phyloP scores from a whole-genome alignment of 2,888 invertebrate genomes.

The Dioctria linearis region DNA sequence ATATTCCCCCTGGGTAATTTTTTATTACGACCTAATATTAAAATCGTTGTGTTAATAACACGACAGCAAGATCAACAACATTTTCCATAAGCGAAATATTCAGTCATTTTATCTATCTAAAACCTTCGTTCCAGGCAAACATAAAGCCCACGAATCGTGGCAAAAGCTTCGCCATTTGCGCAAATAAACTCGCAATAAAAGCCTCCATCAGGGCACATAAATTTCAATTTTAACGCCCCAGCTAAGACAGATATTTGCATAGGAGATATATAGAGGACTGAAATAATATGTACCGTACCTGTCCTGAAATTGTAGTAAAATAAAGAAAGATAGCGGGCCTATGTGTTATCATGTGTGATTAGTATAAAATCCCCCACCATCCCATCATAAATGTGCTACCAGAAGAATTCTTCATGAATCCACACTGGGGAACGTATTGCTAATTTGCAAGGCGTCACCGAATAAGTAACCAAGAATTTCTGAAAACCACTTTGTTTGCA shows the following conservation, averaged over 20 bases:
- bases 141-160: conserved; percentile 16
- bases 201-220: conserved; percentile 50
- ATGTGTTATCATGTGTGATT: conserved; percentile 33
- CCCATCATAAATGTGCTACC: not conserved
- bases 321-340: conserved; percentile 28
- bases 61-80: not conserved
- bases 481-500: conserved; percentile 17
- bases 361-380: conserved; percentile 5
- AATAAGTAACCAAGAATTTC: conserved; percentile 9
- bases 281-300: not conserved
- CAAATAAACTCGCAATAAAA: conserved; percentile 50
- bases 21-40: conserved; percentile 7
- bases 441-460: not conserved
- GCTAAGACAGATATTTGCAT: conserved; percentile 51
- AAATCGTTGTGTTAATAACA: conserved; percentile 26
- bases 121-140: conserved; percentile 5
- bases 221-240: conserved; percentile 46
- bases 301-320: conserved; percentile 25
- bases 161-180: conserved; percentile 31
- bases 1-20: not conserved
- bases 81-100: conserved; percentile 19
- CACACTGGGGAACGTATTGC: not conserved
- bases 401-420: conserved; percentile 40
- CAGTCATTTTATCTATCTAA: conserved; percentile 11
- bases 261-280: conserved; percentile 23